A percentile compares a stretch with the other conserved stretches of the same genome.
phyloP scores from a whole-genome alignment of 2,113 vertebrate species.

The Thalassarche chlororhynchos region DNA sequence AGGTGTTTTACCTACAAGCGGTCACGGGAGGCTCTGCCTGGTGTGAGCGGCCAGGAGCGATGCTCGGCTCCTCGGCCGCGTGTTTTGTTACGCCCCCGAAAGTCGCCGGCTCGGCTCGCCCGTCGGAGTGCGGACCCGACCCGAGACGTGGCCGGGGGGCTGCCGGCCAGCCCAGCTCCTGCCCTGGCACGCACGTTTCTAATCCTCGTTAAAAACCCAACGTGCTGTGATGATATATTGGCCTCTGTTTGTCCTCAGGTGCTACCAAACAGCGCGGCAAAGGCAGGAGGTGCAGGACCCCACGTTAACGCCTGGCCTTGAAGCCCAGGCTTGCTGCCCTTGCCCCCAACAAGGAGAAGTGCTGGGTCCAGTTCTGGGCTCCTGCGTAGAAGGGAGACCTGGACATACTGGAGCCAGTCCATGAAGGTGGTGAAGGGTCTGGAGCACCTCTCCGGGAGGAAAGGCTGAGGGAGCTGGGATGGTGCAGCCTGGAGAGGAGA shows the following conservation, averaged over 20 bases:
- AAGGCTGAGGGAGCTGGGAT: not conserved
- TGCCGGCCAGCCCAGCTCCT: not conserved
- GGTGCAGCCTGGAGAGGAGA: too few species aligned
- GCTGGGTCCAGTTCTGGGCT: not conserved
- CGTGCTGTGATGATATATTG: too few species aligned
- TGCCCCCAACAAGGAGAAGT: not conserved
- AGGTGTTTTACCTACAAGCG: not conserved
- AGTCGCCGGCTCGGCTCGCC: not conserved
- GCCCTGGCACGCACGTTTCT: not conserved
- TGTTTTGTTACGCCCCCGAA: not conserved
- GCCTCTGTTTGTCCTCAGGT: not conserved
- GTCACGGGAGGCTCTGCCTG: not conserved
- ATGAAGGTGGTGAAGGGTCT: not conserved
- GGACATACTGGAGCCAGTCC: not conserved
- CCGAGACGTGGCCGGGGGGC: not conserved
- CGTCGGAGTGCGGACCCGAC: rapidly evolving
- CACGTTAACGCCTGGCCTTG: not conserved
- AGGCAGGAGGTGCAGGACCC: not conserved
- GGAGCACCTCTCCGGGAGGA: not conserved
- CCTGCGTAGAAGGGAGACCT: too few species aligned
- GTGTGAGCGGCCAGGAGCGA: not conserved
- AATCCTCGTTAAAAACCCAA: not conserved
- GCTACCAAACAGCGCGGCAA: not conserved
- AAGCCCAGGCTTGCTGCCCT: too few species aligned
- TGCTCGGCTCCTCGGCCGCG: not conserved